Evolutionary conservation across 64 coral and sea anemone species (phyloP).

Genomic region (Pocillopora verrucosa): DNA sequence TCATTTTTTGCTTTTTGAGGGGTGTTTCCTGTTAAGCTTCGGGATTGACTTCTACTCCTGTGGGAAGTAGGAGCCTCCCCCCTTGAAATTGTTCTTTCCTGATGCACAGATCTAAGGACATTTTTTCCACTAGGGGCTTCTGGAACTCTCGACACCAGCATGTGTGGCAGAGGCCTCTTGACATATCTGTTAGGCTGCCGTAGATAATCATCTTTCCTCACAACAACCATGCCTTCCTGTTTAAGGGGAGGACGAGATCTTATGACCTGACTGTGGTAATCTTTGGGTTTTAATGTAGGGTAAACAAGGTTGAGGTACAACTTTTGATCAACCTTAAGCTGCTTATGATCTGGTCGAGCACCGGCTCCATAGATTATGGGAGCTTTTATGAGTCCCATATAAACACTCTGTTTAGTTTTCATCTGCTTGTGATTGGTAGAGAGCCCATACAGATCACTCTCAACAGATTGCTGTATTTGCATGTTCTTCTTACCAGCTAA

Average conservation of each 20-base stretch:
- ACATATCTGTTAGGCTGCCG: slow-evolving; percentile 36
- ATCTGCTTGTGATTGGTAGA: slow-evolving; percentile 74
- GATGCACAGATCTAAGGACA: not conserved
- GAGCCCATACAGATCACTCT: slow-evolving; percentile 28
- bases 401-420: slow-evolving; percentile 87
- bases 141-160: slow-evolving; percentile 19
- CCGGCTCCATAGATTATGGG: slow-evolving; percentile 78
- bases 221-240: slow-evolving; percentile 70
- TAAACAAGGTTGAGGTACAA: slow-evolving; percentile 79
- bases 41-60: not conserved
- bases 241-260: slow-evolving; percentile 31
- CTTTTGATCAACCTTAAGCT: slow-evolving; percentile 81
- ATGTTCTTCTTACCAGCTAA: slow-evolving; percentile 68
- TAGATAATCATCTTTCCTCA: slow-evolving; percentile 64
- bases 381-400: slow-evolving; percentile 76
- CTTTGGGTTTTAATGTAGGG: slow-evolving; percentile 45
- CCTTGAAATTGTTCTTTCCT: slow-evolving; percentile 9
- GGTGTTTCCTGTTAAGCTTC: not conserved
- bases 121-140: not conserved
- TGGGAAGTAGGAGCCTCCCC: not conserved
- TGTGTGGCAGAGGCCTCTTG: slow-evolving; percentile 46
- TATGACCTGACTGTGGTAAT: slow-evolving; percentile 45
- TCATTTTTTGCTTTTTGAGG: slow-evolving; percentile 36
- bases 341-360: slow-evolving; percentile 38
- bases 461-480: slow-evolving; percentile 22